Evolutionary conservation across 2,797 vertebrate species (phyloP), one percentile per base, ranked within the genome.

Genomic region (Thamnophis elegans): DNA sequence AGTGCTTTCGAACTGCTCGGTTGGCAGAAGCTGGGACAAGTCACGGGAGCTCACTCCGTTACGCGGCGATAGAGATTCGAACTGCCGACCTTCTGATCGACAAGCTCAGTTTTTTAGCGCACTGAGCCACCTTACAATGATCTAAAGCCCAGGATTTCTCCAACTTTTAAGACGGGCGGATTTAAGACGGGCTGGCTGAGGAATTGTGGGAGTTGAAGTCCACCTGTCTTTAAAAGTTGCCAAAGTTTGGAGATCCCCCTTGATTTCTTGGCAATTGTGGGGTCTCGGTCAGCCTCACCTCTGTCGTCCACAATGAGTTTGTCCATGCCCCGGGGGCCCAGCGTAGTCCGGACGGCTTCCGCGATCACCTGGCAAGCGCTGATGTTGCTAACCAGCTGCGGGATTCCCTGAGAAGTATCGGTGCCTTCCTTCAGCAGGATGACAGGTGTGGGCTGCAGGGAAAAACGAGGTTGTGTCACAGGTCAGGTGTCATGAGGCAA

Each of bases 291-390:
- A 36, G n/a, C 91, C 97, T 97, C 93, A 99, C 98, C 99, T 98
- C 98, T 97, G 90, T 97, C 96, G 25, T 99, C 99, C 89, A 99
- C 99, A 62, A 99, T 98, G 93, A 99, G 98, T 93, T 99, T 99
- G 97, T 99, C 99, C 99, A 99, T 99, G 91, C 99, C 99, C 3
- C 99, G 98, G 51, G 99, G 99, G 5, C 99, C 99, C 87, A 99
- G 98, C 3, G 99, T 99, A 93, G 99, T 99, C 93, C 99, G 98
- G 89, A 99, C 98, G 0, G 99, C 99, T 97, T 99, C 99, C 0
- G 99, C 97, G 3, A 99, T 99, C 85, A 99, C 99, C 98, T 99
- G 99, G 97, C 99, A 99, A 94, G 99, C 99, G 96, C 98, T 99
- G 97, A 99, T 99, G 98, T 99, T 99, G 94, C 99, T 99, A 94